Base-by-base conservation (phyloP, 2,888 invertebrate species). In the Sabatieria punctata region DNA sequence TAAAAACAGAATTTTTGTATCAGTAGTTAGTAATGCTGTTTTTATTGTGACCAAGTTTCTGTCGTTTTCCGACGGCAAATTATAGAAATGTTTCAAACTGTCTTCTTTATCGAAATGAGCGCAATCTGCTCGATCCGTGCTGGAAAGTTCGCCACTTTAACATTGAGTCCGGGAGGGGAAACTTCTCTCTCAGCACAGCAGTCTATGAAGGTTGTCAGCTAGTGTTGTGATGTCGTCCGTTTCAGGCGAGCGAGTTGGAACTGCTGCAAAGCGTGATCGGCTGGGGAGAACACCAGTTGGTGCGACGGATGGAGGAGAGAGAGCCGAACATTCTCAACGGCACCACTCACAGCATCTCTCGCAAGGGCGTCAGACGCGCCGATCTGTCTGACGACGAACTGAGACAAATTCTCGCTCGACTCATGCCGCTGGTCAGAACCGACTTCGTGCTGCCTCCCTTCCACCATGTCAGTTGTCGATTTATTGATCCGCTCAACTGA, bases 371-470 rank as follows among this genome's bases (percentile, higher is more conserved):
- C 2, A 81, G 78, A 66, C 82, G 78, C 63, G 75, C 79, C 49
- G 85, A 85, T 64, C 57, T 74, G 51, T 43, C 48, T n/a, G 82
- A 81, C 59, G 89, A 88, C 65, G 85, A 85, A 64, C 70, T 86
- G 55, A 73, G 84, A 13, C 85, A 85, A 66, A 79, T 84, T 59
- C 74, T 88, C 44, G 80, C 82, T 2, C 80, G 85, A 57, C 73
- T 91, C 46, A 69, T 86, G 58, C 81, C 84, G 13, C 75, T 82
- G 53, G 81, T 93, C 45, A 74, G 91, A 43, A 78, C 82, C 68
- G 86, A 88, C 68, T 91, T 91, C 66, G 78, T 85, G 48, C 69
- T 91, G 55, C 89, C 89, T 43, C 78, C 79, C 40, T 82, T 81
- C 65, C 55, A 57, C 46, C 51, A 51, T 46, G 55, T 53, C 35